A percentile compares a stretch with the other conserved stretches of the same genome.
Conservation (phyloP, 1,140 invertebrate species). For the Drosophila bocki region DNA sequence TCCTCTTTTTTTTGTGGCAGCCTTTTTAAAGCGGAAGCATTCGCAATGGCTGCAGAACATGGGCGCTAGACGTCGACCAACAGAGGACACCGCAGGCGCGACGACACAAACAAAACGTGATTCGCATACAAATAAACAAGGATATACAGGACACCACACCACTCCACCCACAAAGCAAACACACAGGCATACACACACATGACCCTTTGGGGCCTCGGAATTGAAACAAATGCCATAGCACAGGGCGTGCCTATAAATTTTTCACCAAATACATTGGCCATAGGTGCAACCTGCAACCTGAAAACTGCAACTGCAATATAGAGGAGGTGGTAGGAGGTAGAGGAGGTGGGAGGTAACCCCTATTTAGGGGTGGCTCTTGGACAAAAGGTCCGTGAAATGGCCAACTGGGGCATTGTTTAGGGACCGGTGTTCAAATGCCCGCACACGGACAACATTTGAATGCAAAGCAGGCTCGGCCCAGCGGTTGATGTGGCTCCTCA, state of each 20-base stretch:
- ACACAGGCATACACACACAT: conserved; percentile 14
- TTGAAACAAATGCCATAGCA: conserved; percentile 80
- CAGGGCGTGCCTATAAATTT: conserved; percentile 79
- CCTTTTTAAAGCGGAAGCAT: conserved; percentile 75
- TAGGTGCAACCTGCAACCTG: conserved; percentile 53
- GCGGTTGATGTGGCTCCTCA: conserved; percentile 13
- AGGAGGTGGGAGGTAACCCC: not conserved
- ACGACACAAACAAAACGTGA: conserved; percentile 83
- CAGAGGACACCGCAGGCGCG: conserved; percentile 71
- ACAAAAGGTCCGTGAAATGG: conserved; percentile 62
- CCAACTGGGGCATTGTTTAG: conserved; percentile 76
- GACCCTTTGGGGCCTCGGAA: conserved; percentile 57
- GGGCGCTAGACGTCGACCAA: conserved; percentile 20
- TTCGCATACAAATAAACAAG: conserved; percentile 79
- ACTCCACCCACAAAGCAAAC: conserved; percentile 8
- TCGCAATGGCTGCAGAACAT: conserved; percentile 57
- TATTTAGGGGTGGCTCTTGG: conserved; percentile 25
- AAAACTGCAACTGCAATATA: conserved; percentile 32
- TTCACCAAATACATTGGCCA: conserved; percentile 76
- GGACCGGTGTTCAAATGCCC: conserved; percentile 43
- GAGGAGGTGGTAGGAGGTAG: conserved; percentile 8
- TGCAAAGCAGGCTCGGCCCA: conserved; percentile 47
- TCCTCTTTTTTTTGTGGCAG: not conserved
- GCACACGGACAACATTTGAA: conserved; percentile 72
- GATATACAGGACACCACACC: conserved; percentile 11